Conservation (phyloP, 2,113 vertebrate genomes). For the Heptranchias perlo region DNA sequence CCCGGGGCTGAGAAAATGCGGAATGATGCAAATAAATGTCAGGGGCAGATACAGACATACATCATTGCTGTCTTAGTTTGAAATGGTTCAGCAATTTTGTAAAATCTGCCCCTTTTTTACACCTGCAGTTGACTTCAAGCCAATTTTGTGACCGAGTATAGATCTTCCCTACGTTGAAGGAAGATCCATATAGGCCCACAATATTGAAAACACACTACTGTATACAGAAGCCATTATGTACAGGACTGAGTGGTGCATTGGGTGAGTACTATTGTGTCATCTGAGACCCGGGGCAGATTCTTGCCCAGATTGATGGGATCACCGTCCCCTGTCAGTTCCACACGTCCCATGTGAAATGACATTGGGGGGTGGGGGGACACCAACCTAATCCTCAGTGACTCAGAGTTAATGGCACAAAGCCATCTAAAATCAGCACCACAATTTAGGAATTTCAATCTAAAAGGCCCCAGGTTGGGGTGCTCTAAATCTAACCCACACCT, state of each 20-base stretch:
- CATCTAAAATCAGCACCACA: background rate
- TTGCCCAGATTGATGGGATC: background rate
- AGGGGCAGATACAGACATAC: too few species aligned
- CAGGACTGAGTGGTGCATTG: background rate
- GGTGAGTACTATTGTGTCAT: background rate
- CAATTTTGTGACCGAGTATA: too few species aligned
- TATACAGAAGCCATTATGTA: background rate
- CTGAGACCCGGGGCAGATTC: background rate
- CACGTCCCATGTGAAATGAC: background rate
- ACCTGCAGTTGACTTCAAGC: too few species aligned
- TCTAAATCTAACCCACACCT: background rate
- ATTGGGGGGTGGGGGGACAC: background rate
- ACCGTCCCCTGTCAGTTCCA: background rate
- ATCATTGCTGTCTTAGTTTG: too few species aligned
- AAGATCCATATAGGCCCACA: too few species aligned
- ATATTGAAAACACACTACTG: too few species aligned
- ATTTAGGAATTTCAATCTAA: background rate
- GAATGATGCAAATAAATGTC: too few species aligned
- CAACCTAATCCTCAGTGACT: background rate
- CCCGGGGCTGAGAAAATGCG: background rate
- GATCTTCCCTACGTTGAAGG: too few species aligned
- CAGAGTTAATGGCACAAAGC: background rate
- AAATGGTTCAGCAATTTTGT: too few species aligned
- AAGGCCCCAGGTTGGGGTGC: background rate
- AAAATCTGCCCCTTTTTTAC: too few species aligned